Percentiles rank a stretch among this genome's conserved stretches.
phyloP scores from a whole-genome alignment of 1,140 invertebrate genomes.

The Teleogryllus occipitalis region DNA sequence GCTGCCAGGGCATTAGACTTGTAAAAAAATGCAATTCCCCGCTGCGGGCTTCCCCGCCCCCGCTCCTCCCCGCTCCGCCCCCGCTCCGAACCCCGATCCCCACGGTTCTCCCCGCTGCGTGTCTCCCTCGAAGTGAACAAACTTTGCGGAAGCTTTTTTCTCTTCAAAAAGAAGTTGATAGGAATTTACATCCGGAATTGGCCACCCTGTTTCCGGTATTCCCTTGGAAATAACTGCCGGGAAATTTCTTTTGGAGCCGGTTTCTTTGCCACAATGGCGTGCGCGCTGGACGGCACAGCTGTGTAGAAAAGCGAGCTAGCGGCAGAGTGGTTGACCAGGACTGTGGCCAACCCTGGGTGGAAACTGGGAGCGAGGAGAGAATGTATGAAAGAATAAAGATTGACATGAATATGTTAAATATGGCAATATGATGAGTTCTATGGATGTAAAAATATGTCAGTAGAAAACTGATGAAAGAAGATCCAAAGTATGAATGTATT shows the following conservation, averaged over 20 bases:
- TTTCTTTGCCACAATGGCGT: not conserved
- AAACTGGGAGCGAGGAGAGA: too few relatives aligned
- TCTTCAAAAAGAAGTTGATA: constrained; percentile 1
- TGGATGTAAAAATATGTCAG: too few relatives aligned
- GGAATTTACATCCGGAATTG: not conserved
- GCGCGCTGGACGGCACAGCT: not conserved
- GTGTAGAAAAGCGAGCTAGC: not conserved
- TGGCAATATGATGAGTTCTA: too few relatives aligned
- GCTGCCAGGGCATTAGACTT: not conserved
- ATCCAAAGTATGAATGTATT: too few relatives aligned
- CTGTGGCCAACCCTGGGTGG: too few relatives aligned
- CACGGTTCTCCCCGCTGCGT: not conserved
- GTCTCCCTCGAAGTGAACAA: not conserved
- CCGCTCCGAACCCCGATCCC: not conserved
- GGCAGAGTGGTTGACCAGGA: too few relatives aligned
- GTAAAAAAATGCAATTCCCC: constrained; percentile 1
- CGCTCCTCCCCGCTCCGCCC: too few relatives aligned
- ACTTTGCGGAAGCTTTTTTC: not conserved
- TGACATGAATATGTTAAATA: too few relatives aligned
- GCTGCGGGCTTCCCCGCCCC: too few relatives aligned
- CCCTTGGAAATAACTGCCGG: not conserved
- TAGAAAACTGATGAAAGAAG: too few relatives aligned
- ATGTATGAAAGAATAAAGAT: too few relatives aligned
- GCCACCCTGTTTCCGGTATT: constrained; percentile 3
- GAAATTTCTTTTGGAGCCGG: not conserved